Evolutionary conservation across 64 coral and sea anemone genomes (phyloP), one percentile per base, ranked within the genome.

Genomic region (Actinia tenebrosa): DNA sequence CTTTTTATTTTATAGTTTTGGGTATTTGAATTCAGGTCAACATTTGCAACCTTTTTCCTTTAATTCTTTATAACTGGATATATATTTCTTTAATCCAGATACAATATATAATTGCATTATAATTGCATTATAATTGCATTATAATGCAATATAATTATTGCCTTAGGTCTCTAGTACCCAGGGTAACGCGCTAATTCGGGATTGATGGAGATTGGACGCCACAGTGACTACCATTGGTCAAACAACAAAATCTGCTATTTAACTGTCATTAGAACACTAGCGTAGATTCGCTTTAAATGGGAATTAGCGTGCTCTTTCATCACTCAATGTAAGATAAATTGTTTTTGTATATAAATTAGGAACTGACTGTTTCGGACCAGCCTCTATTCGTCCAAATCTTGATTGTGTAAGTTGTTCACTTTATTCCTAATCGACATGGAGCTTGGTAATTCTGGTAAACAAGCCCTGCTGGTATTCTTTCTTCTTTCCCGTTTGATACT

Each of bases 331-430:
- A 42, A 75, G 69, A 75, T 26, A 75, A 9, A 42, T 75, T 75
- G 69, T 75, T 75, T 58, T 75, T 75, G 69, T 75, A 75, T 75
- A 75, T 75, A 75, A 75, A 75, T 75, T 75, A 75, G 69, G 25
- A 75, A 42, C 15, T 42, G 3, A 30, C 23, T 75, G 18, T 75
- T 42, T 75, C 25, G n/a, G 69, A 2, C 69, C n/a, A 13, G 42
- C 23, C n/a, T 75, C 23, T 15, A 15, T 5, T 10, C 69, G n/a
- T 42, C 10, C 69, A 75, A 75, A 75, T 66, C 23, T 10, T 14
- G 26, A 75, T 66, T 23, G 22, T 23, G 63, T 66, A 42, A 25
- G 16, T 10, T n/a, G 7, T 75, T 25, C 25, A 75, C n/a, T 75
- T 75, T 11, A 37, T 11, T 9, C 25, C 13, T 75, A 15, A 4